Conservation (phyloP, 2,113 vertebrate genomes). For the Myrmecobius fasciatus region DNA sequence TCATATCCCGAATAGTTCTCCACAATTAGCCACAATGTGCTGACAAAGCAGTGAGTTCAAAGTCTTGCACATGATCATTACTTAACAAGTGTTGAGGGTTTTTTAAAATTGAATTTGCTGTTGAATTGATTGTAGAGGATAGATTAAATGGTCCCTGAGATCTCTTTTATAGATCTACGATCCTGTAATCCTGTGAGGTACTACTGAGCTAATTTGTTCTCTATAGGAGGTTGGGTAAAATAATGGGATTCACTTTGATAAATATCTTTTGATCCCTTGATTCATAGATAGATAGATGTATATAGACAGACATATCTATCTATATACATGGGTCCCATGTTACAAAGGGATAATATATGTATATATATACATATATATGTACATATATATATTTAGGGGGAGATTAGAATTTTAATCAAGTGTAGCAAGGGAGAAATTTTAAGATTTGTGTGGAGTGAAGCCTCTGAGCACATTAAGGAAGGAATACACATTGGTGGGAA, state of each 20-base stretch:
- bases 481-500: background rate
- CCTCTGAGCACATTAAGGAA: background rate
- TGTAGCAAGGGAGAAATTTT: background rate
- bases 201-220: background rate
- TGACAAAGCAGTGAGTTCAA: background rate
- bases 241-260: background rate
- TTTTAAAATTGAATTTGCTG: background rate
- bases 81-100: background rate
- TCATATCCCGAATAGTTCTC: background rate
- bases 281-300: too few species aligned
- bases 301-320: too few species aligned
- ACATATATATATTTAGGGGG: background rate
- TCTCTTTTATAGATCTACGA: background rate
- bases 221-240: background rate
- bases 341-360: background rate
- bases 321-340: background rate
- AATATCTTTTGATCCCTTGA: background rate
- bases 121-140: background rate
- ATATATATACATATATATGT: too few species aligned
- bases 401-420: background rate
- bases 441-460: background rate
- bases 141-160: background rate
- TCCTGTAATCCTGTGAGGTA: background rate
- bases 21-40: background rate
- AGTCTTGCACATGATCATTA: background rate